Evolutionary conservation across 2,888 invertebrate genomes (phyloP).

Genomic region (Metallyticus violacea): DNA sequence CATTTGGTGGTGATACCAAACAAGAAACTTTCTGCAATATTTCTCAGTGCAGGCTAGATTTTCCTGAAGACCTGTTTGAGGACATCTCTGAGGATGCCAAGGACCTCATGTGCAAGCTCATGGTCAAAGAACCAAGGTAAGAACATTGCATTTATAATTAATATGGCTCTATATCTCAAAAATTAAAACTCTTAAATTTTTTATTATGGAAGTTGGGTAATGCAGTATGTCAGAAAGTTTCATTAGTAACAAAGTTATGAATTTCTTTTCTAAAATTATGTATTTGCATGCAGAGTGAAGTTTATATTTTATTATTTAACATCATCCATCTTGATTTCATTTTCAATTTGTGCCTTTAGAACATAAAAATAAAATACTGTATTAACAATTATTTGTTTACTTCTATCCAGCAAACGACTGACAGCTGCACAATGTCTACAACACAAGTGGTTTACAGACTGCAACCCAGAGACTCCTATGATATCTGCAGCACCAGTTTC

Average conservation of each 20-base stretch:
- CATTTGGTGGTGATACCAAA: constrained; percentile 93
- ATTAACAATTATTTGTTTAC: constrained; percentile 17
- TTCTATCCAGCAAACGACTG: constrained; percentile 74
- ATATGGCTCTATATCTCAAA: too few species aligned
- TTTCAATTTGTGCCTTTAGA: too few species aligned
- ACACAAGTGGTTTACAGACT: constrained; percentile 79
- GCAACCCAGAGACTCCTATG: constrained; percentile 33
- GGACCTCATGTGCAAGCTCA: constrained; percentile 86
- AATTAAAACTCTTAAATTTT: too few species aligned
- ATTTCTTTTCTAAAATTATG: too few species aligned
- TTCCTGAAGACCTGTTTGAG: constrained; percentile 88
- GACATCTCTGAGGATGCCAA: constrained; percentile 83
- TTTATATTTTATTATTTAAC: too few species aligned
- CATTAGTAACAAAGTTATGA: too few species aligned
- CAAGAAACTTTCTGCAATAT: constrained; percentile 98
- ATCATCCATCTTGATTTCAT: too few species aligned
- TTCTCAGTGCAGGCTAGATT: constrained; percentile 88
- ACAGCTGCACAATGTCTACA: constrained; percentile 84
- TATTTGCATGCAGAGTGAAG: too few species aligned
- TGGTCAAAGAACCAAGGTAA: constrained; percentile 91
- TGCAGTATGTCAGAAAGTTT: too few species aligned
- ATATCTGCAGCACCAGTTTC: neutral
- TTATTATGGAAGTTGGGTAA: too few species aligned
- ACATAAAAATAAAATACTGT: too few species aligned
- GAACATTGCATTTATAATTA: constrained; percentile 37